Base-by-base conservation (phyloP, 2,113 vertebrate genomes). In the Microtus montanus region DNA sequence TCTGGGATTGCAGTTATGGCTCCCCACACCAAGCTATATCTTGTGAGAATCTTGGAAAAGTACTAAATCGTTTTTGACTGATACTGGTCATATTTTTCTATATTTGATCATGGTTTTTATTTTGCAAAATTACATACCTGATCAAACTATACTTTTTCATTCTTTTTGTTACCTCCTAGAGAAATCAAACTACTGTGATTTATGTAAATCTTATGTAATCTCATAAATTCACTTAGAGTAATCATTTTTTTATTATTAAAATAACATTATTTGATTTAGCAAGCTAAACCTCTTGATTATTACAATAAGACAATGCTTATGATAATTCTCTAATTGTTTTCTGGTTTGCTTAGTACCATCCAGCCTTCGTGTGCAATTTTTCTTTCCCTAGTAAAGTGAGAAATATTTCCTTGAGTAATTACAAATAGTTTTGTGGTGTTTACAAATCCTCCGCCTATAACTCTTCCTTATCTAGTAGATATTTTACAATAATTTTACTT, bases 401-500 rank as follows among this genome's bases (percentile, higher is more conserved):
- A 93, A 92, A 58, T 28, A 79, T 84, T 94, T 96, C 82, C 75
- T 90, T 75, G 68, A 84, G 41, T 94, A 91, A 85, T 86, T 35
- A 74, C 64, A 2, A 90, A 17, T 83, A 73, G 68, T 85, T 95
- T 94, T 93, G n/a, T 90, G 89, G 92, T n/a, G 15, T 35, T 94
- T 95, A 95, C 17, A 94, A 73, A 47, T 91, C 47, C 6, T 47
- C 52, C 90, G 52, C 44, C 22, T 95, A 79, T 78, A 71, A 87
- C 11, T 35, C 52, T 88, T 80, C 73, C 33, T 49, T 95, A 15
- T n/a, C 74, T 89, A 58, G 33, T 87, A 95, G 92, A 94, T 52
- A 94, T 93, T 96, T 96, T 96, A 52, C 22, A 94, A 70, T 95
- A 94, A 96, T 54, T 64, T 70, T 80, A 11, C 52, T 35, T 97